A percentile compares a stretch with the other conserved stretches of the same genome.
Conservation (phyloP, 1,140 invertebrate genomes). For the Littorina saxatilis region DNA sequence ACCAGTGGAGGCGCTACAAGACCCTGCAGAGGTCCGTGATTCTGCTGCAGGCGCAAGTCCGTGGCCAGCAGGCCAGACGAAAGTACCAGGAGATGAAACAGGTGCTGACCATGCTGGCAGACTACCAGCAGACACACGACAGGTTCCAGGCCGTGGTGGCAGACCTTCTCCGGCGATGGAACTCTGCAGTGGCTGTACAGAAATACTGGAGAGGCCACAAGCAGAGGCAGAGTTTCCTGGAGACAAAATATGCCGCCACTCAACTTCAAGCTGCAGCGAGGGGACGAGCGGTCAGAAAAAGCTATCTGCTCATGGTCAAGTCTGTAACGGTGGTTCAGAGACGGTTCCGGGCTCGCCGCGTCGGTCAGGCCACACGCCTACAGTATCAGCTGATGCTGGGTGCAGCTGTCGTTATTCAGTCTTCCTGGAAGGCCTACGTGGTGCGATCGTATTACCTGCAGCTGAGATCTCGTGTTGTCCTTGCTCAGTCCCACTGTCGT, state of each 20-base stretch:
- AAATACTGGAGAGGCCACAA: slow-evolving; percentile 5
- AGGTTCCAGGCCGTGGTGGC: slow-evolving; percentile 14
- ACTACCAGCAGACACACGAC: slow-evolving; percentile 17
- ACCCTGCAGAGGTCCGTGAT: neutral
- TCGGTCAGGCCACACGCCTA: slow-evolving; percentile 5
- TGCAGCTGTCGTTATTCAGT: slow-evolving; percentile 46
- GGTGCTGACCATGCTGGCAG: neutral
- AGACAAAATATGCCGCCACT: neutral
- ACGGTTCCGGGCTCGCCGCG: slow-evolving; percentile 36
- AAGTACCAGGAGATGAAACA: neutral
- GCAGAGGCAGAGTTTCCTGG: neutral
- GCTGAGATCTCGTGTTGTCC: slow-evolving; percentile 31
- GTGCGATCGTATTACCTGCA: slow-evolving; percentile 31
- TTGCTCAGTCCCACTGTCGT: slow-evolving; percentile 49
- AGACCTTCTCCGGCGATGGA: slow-evolving; percentile 8
- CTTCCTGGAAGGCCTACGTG: slow-evolving; percentile 42
- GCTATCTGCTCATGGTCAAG: slow-evolving; percentile 40
- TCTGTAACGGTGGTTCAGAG: slow-evolving; percentile 65
- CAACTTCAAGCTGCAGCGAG: slow-evolving; percentile 7
- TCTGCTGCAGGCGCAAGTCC: slow-evolving; percentile 5
- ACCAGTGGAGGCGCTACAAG: neutral
- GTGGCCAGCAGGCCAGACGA: neutral
- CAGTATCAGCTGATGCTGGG: slow-evolving; percentile 44
- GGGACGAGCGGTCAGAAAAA: slow-evolving; percentile 13
- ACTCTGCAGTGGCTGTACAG: slow-evolving; percentile 27